Evolutionary conservation across 2,888 invertebrate genomes (phyloP).

Genomic region (Dione vanillae): DNA sequence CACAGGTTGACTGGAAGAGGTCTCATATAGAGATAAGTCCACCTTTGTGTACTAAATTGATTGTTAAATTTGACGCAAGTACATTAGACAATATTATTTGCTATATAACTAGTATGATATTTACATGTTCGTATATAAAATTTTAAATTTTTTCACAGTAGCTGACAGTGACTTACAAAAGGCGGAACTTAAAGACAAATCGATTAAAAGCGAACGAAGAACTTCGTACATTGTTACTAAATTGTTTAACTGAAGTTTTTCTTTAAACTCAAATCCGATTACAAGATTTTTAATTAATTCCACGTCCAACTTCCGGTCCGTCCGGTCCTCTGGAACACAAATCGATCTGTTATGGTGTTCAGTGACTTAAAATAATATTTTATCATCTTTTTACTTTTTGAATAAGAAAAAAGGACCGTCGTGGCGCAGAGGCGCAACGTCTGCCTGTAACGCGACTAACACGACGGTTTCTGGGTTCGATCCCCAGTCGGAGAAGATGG

Average conservation of each 20-base stretch:
- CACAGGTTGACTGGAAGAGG: no score
- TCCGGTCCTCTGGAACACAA: background rate
- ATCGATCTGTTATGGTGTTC: background rate
- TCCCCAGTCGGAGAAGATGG: no score
- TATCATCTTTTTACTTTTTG: no score
- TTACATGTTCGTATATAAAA: background rate
- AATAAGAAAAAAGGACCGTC: no score
- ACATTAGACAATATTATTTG: no score
- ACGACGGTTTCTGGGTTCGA: no score
- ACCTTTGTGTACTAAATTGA: no score
- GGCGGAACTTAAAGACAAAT: background rate
- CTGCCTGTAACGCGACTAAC: no score
- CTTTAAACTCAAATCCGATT: slow-evolving; percentile 33
- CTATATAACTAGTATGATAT: no score
- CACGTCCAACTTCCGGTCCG: slow-evolving; percentile 1
- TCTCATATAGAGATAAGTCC: no score
- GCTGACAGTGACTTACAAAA: background rate
- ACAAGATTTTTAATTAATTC: slow-evolving; percentile 36
- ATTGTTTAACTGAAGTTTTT: slow-evolving; percentile 14
- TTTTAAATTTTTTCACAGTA: background rate
- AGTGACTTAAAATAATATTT: background rate
- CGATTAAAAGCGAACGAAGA: slow-evolving; percentile 1
- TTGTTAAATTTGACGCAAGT: no score
- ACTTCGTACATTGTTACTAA: slow-evolving; percentile 4
- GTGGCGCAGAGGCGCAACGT: no score